Conservation (phyloP, 53 echinoderm and acorn worm genomes). For the Echinometra lucunter region DNA sequence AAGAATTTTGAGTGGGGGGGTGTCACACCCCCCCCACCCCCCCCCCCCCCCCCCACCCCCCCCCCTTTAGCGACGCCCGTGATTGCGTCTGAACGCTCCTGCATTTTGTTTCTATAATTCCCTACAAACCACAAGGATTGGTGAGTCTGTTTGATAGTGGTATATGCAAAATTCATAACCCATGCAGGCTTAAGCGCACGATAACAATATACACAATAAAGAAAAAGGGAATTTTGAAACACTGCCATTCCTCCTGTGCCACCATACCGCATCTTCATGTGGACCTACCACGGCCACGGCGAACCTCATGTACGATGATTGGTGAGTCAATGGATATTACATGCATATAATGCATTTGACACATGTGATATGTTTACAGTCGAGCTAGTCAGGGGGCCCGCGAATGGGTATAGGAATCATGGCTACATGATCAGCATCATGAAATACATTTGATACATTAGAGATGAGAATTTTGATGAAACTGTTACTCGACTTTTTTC, state of each 20-base stretch:
- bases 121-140: too few species aligned
- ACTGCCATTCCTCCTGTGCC: not conserved
- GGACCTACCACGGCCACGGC: not conserved
- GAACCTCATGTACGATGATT: not conserved
- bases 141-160: too few species aligned
- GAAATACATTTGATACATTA: not conserved
- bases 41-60: too few species aligned
- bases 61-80: too few species aligned
- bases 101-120: too few species aligned
- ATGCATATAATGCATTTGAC: conserved; percentile 24
- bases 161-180: too few species aligned
- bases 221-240: not conserved
- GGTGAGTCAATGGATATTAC: conserved; percentile 18
- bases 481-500: too few species aligned
- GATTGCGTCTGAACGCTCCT: too few species aligned
- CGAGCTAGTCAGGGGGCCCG: conserved; percentile 7
- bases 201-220: too few species aligned
- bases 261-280: not conserved
- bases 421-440: not conserved
- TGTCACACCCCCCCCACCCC: too few species aligned
- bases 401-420: not conserved
- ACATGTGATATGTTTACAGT: conserved; percentile 10
- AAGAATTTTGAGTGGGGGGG: too few species aligned
- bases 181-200: too few species aligned
- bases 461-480: not conserved